Conservation (phyloP, 2,888 invertebrate species). For the Ornithoptera alexandrae region DNA sequence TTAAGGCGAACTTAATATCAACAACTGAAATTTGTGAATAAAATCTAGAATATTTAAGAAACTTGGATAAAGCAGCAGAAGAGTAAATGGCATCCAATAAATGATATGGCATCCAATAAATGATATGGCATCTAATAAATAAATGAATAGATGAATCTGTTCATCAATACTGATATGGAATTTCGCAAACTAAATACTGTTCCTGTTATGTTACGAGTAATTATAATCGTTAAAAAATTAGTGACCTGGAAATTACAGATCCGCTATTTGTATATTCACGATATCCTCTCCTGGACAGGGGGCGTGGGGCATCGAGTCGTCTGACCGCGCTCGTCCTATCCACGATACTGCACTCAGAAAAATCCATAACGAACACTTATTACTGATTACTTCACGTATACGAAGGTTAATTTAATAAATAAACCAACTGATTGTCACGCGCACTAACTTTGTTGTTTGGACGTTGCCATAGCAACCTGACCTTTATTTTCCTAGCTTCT, state of each 20-base stretch:
- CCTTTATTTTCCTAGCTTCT: not conserved
- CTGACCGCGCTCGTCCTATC: slow-evolving; percentile 51
- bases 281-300: slow-evolving; percentile 67
- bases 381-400: slow-evolving; percentile 39
- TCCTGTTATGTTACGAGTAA: not conserved
- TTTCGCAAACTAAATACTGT: not conserved
- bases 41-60: too few relatives aligned
- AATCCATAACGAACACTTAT: slow-evolving; percentile 60
- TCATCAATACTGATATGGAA: too few relatives aligned
- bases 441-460: slow-evolving; percentile 58
- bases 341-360: slow-evolving; percentile 59
- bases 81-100: too few relatives aligned
- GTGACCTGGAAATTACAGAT: slow-evolving; percentile 61
- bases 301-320: slow-evolving; percentile 56
- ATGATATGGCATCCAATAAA: too few relatives aligned
- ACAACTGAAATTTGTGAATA: too few relatives aligned
- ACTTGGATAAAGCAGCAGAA: too few relatives aligned
- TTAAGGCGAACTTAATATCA: not conserved
- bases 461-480: slow-evolving; percentile 57
- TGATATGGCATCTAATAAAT: too few relatives aligned
- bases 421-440: slow-evolving; percentile 48
- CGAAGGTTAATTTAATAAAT: slow-evolving; percentile 36
- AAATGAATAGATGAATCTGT: too few relatives aligned
- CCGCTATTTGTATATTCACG: slow-evolving; percentile 62
- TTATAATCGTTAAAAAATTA: not conserved